Evolutionary conservation across 2,113 vertebrate genomes (phyloP).

Genomic region (Peromyscus maniculatus): DNA sequence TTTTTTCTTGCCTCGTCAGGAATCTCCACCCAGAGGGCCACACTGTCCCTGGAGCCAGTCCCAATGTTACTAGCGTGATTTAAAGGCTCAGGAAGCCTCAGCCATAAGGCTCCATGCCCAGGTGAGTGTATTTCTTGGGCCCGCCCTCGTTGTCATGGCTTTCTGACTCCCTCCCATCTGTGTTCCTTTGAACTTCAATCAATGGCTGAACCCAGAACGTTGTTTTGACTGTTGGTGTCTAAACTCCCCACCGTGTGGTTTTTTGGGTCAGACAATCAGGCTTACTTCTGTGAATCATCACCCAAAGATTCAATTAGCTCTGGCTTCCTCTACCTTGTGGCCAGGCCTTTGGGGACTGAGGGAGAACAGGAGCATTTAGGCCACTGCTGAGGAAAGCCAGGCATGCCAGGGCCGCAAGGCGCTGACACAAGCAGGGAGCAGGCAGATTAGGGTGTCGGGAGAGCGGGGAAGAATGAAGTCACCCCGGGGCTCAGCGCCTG

Average conservation of each 20-base stretch:
- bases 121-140: neutral
- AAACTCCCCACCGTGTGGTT: conserved; percentile 78
- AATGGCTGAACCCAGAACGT: conserved; percentile 70
- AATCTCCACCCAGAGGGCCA: neutral
- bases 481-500: conserved; percentile 66
- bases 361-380: conserved; percentile 64
- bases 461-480: conserved; percentile 57
- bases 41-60: neutral
- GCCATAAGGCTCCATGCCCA: neutral
- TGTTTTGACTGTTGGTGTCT: conserved; percentile 79
- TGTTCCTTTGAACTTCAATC: conserved; percentile 78
- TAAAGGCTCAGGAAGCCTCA: neutral
- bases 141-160: neutral
- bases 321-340: conserved; percentile 53
- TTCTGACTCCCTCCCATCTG: conserved; percentile 43
- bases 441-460: conserved; percentile 42
- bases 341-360: conserved; percentile 65
- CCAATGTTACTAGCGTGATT: neutral
- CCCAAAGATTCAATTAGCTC: conserved; percentile 84
- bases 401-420: neutral
- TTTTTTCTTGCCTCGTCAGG: neutral
- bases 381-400: conserved; percentile 77
- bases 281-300: conserved; percentile 83
- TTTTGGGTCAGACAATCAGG: conserved; percentile 81
- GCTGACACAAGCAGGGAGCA: neutral